These are phyloP conservation scores for Achatina immaculata DNA, from an alignment of 1,140 invertebrate genomes.

Conservation along the genomic window DNA sequence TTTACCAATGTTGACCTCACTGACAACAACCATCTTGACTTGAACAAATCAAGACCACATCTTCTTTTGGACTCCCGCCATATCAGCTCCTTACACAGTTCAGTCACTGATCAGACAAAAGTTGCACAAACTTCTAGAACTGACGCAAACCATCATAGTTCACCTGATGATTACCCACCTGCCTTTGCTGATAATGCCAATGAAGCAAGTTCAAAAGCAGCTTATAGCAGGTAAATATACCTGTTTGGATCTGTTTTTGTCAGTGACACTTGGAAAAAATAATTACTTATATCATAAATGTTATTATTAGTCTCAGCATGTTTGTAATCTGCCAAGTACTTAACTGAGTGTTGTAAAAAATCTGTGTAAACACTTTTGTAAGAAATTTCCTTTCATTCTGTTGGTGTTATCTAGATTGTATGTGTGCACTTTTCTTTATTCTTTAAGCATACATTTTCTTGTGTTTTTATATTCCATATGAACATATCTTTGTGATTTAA, in stretches of 20 bases:
- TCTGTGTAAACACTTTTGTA: no score
- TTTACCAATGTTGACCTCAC: background rate
- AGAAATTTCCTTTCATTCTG: no score
- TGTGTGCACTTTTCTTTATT: no score
- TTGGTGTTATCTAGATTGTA: no score
- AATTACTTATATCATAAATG: no score
- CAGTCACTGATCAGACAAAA: background rate
- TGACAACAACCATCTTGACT: background rate
- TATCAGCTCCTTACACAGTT: background rate
- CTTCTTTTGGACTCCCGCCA: background rate
- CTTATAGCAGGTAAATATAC: background rate
- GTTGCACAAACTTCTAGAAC: background rate
- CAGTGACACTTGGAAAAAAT: no score
- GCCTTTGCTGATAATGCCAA: background rate
- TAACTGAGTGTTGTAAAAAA: no score
- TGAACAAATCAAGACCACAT: conserved; percentile 4
- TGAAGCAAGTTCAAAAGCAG: background rate
- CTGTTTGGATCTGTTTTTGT: background rate
- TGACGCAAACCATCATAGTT: background rate
- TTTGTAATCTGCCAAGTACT: no score
- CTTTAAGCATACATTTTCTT: no score
- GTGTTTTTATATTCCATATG: no score
- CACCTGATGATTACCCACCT: background rate
- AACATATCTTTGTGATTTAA: no score
- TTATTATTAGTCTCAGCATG: no score